Base-by-base conservation (phyloP, 2,113 vertebrate genomes). In the Seriola dumerili region DNA sequence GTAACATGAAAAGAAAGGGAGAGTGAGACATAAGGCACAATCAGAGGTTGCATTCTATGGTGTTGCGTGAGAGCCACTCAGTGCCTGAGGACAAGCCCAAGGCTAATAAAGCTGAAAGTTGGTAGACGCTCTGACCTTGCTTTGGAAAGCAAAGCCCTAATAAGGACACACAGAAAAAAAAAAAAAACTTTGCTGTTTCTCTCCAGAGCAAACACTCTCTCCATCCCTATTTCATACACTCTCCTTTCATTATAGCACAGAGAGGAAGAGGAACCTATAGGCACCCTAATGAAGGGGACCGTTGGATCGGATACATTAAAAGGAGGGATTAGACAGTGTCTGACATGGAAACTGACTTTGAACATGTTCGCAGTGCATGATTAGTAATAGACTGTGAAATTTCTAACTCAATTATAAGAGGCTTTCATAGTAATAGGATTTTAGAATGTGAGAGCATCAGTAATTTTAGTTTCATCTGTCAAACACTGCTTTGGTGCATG, bases 81-180 rank as follows among this genome's bases (percentile, higher is more conserved):
- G 78, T 34, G 89, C 93, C 92, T 76, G 85, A 93, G 90, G 92
- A 93, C 89, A 91, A 89, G 90, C 94, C 90, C 82, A 89, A 62
- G 91, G 93, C 91, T 93, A 94, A 93, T 93, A 90, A 93, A 83
- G 81, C 91, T 91, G 89, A 89, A 94, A 93, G 92, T 93, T 92
- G 84, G 85, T 86, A 72, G 89, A 91, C n/a, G 84, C 83, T 87
- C 78, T 92, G 91, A 93, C 91, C 93, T 93, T 93, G 90, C 88
- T 89, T 91, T 91, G 85, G 88, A 88, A 90, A 91, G 91, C 81
- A 85, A 85, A 92, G 76, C 83, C 89, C 87, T 94, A 95, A 94
- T 92, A 93, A 94, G 93, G 93, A 93, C 92, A 92, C 86, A 63
- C 16, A n/a, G 10, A 29, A 21, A 68, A 69, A 89, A 50, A 72